phyloP scores from a whole-genome alignment of 92 coral and sea anemone genomes.

The Epizoanthus illoricatus region DNA sequence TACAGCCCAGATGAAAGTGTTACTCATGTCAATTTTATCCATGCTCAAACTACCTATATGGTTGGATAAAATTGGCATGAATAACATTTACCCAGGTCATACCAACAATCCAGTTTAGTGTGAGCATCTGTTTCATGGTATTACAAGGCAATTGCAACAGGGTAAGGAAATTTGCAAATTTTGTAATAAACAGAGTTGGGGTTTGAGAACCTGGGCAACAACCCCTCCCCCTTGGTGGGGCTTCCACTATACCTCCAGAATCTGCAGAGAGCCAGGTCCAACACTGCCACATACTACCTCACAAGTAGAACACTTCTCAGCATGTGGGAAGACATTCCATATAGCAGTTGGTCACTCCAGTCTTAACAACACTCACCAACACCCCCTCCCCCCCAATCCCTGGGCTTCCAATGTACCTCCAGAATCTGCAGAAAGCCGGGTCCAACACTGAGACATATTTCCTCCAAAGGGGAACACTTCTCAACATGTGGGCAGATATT shows the following conservation, averaged over 20 bases:
- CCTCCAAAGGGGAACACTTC: slow-evolving; percentile 75
- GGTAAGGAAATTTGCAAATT: no score
- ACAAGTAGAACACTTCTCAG: slow-evolving; percentile 71
- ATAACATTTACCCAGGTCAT: no score
- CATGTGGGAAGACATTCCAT: slow-evolving; percentile 51
- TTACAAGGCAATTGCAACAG: no score
- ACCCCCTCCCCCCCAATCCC: no score
- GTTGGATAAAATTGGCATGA: no score
- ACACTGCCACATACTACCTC: slow-evolving; percentile 81
- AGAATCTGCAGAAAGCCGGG: slow-evolving; percentile 64
- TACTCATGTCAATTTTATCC: no score
- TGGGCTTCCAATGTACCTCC: slow-evolving; percentile 40
- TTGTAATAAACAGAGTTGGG: no score
- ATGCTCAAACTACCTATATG: no score
- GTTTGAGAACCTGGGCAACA: no score
- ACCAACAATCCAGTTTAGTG: no score
- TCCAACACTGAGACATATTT: slow-evolving; percentile 86
- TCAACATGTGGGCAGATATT: slow-evolving; percentile 61
- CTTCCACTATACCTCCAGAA: slow-evolving; percentile 50
- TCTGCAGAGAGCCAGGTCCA: slow-evolving; percentile 74
- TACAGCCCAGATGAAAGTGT: no score
- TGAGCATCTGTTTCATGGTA: no score
- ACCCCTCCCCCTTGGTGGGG: not conserved
- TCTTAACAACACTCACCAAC: not conserved
- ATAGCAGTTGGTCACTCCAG: slow-evolving; percentile 42